Evolutionary conservation across 2,888 invertebrate genomes (phyloP), one percentile per base, ranked within the genome.

Genomic region (Actias luna): DNA sequence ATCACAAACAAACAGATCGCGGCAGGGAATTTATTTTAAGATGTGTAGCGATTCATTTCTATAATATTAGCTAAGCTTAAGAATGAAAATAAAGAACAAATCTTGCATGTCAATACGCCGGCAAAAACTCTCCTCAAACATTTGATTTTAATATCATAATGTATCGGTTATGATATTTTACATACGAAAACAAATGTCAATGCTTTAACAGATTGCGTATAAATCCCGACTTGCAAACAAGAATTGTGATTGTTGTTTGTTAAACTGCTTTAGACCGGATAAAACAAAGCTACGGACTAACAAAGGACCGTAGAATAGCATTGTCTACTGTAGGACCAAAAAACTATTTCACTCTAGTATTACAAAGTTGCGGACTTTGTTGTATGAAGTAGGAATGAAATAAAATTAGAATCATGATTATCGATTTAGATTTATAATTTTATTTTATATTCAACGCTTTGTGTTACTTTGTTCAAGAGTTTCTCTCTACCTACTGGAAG

Each of bases 231-330:
- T 50, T 22, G 46, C 46, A 50, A 50, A 50, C 46, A 50, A 50
- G 46, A 25, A 50, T 50, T 50, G 46, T 50, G 46, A 50, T 50
- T 50, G 46, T 25, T 50, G 46, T 50, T 50, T 50, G 25, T 25
- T 50, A 50, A 50, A 50, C 46, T 50, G 12, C 46, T 25, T 50
- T 50, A 50, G 25, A 50, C 46, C 25, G 46, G 46, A 50, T 50
- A 50, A 50, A 50, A 50, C 46, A 50, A 50, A 50, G 46, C 46
- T 50, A 50, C 46, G 12, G 25, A 10, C 46, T 50, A 50, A 50
- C 46, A 50, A 50, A 50, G 46, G 46, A 50, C 25, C 46, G 46
- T 50, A 25, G 22, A 22, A 25, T 25, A 3, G 12, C 46, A 50
- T 25, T 50, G 46, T 50, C 22, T 50, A 50, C 22, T 50, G 46